These are phyloP conservation scores for Lordiphosa clarofinis DNA, from an alignment of 1,140 invertebrate genomes.

Conservation along the genomic window DNA sequence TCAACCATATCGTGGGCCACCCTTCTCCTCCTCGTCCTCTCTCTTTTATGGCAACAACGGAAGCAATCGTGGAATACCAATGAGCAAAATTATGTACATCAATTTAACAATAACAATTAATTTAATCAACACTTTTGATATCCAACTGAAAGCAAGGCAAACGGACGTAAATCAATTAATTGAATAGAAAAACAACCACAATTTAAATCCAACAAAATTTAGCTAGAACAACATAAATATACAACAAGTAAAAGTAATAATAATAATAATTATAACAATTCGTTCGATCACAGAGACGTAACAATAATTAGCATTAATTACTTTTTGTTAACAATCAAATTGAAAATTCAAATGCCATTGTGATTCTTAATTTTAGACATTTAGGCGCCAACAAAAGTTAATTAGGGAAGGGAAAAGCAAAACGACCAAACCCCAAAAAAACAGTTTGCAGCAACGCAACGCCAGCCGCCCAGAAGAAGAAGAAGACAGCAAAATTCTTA, in stretches of 20 bases:
- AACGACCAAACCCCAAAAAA: slow-evolving; percentile 32
- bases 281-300: slow-evolving; percentile 34
- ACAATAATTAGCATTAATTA: slow-evolving; percentile 73
- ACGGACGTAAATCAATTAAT: neutral
- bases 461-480: slow-evolving; percentile 64
- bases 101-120: slow-evolving; percentile 8
- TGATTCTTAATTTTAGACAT: slow-evolving; percentile 79
- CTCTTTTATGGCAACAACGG: neutral
- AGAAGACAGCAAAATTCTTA: slow-evolving; percentile 39
- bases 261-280: slow-evolving; percentile 18
- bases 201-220: slow-evolving; percentile 11
- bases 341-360: slow-evolving; percentile 59
- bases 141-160: slow-evolving; percentile 15
- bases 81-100: slow-evolving; percentile 6
- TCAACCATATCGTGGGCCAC: slow-evolving; percentile 31
- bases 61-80: slow-evolving; percentile 4
- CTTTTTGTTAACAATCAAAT: slow-evolving; percentile 37
- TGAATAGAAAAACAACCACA: neutral
- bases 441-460: slow-evolving; percentile 45
- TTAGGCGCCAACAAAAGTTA: slow-evolving; percentile 32
- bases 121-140: slow-evolving; percentile 7
- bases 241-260: neutral
- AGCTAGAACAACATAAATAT: slow-evolving; percentile 31
- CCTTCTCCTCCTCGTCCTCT: too few species aligned
- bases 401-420: slow-evolving; percentile 17